Evolutionary conservation across 2,113 vertebrate genomes (phyloP).

Genomic region (Climacteris rufus): DNA sequence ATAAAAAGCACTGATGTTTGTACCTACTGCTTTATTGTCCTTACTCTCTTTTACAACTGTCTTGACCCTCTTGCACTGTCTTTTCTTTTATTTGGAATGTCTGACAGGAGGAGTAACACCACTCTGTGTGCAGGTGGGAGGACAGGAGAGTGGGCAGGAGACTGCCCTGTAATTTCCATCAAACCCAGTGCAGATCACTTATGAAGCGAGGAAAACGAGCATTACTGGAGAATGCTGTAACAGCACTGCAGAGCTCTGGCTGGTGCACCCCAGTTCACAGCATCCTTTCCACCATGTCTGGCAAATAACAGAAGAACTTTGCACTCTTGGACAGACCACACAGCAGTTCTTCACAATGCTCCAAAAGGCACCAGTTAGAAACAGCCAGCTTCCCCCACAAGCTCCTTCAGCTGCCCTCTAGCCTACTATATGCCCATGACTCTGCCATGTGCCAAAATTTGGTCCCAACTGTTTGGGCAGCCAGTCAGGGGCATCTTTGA

Average conservation of each 20-base stretch:
- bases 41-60: not conserved
- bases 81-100: not conserved
- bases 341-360: not conserved
- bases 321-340: not conserved
- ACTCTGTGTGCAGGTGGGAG: not conserved
- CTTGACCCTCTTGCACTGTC: not conserved
- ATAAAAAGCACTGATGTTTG: not conserved
- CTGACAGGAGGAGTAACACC: not conserved
- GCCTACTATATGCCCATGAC: accelerated
- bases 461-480: not conserved
- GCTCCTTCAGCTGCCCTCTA: not conserved
- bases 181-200: not conserved
- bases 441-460: not conserved
- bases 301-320: not conserved
- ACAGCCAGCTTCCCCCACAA: not conserved
- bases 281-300: not conserved
- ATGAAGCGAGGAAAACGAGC: not conserved
- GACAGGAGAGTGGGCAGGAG: not conserved
- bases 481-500: not conserved
- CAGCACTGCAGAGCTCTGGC: not conserved
- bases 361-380: not conserved
- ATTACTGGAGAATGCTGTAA: not conserved
- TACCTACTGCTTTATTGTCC: not conserved
- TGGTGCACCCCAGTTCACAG: not conserved
- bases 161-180: not conserved